These are phyloP conservation scores for Diarsia dahlii DNA, from an alignment of 2,888 invertebrate genomes.

Conservation along the genomic window DNA sequence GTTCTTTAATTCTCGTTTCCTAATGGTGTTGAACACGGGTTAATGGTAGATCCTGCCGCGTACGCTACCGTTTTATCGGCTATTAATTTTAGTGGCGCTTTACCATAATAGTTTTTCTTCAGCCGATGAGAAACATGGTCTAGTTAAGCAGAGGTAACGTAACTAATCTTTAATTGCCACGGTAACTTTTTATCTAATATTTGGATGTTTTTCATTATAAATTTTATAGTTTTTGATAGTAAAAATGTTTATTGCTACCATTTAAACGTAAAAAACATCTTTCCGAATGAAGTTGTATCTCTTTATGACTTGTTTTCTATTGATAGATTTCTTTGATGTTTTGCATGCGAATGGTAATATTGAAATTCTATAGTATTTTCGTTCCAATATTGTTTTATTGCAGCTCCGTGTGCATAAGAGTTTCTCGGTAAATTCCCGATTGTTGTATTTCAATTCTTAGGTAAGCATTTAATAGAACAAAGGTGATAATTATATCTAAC, in stretches of 20 bases:
- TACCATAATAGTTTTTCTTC: constrained; percentile 30
- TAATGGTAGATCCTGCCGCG: constrained; percentile 78
- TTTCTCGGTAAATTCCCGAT: neutral
- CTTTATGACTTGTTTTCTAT: constrained; percentile 29
- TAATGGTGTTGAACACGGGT: constrained; percentile 83
- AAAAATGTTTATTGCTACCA: constrained; percentile 50
- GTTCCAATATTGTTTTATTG: constrained; percentile 23
- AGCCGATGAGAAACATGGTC: neutral
- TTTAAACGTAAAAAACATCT: constrained; percentile 44
- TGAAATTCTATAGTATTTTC: constrained; percentile 14
- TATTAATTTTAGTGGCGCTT: constrained; percentile 80
- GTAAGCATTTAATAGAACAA: constrained; percentile 4
- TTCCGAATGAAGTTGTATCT: constrained; percentile 37
- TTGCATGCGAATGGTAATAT: constrained; percentile 10
- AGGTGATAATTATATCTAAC: too few species aligned
- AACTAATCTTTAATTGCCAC: constrained; percentile 59
- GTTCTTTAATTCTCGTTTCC: constrained; percentile 72
- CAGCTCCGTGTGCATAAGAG: neutral
- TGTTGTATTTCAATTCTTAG: constrained; percentile 14
- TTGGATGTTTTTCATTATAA: constrained; percentile 31
- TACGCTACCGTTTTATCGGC: constrained; percentile 87
- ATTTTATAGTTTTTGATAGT: constrained; percentile 30
- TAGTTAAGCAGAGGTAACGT: constrained; percentile 35
- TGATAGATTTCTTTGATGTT: constrained; percentile 3
- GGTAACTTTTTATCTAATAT: constrained; percentile 45